Conservation (phyloP, 2,113 vertebrate genomes). For the Shinisaurus crocodilurus region DNA sequence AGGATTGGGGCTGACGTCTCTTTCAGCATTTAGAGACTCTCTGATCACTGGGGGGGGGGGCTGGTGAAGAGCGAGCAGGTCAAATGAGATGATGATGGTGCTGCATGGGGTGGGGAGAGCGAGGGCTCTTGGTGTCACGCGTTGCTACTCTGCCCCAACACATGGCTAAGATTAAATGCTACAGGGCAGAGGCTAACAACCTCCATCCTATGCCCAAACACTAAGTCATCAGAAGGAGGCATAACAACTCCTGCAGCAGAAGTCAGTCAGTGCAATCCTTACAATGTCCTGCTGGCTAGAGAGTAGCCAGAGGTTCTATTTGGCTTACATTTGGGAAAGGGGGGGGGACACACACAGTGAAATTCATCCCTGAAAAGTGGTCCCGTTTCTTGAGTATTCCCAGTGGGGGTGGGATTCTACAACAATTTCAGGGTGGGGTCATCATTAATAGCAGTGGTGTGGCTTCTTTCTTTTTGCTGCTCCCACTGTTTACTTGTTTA, state of each 20-base stretch:
- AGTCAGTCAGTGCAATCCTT: not conserved
- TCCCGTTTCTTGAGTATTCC: no score
- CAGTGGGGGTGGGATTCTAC: no score
- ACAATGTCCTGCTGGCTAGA: not conserved
- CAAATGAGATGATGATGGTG: not conserved
- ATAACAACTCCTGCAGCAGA: not conserved
- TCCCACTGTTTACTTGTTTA: no score
- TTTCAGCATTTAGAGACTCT: not conserved
- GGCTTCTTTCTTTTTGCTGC: no score
- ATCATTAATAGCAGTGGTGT: no score
- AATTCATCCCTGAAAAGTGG: no score
- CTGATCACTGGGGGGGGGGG: not conserved
- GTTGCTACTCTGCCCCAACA: no score
- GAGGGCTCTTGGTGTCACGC: rapidly evolving
- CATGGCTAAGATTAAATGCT: not conserved
- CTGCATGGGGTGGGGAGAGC: no score
- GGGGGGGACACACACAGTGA: no score
- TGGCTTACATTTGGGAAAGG: no score
- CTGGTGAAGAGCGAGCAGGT: no score
- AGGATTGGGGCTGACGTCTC: slow-evolving; percentile 28
- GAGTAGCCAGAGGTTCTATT: not conserved
- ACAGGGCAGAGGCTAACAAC: not conserved
- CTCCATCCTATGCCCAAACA: not conserved
- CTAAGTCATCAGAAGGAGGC: not conserved
- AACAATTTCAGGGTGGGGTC: no score